Evolutionary conservation across 2,888 invertebrate species (phyloP).

Genomic region (Tolmerus cingulatus): DNA sequence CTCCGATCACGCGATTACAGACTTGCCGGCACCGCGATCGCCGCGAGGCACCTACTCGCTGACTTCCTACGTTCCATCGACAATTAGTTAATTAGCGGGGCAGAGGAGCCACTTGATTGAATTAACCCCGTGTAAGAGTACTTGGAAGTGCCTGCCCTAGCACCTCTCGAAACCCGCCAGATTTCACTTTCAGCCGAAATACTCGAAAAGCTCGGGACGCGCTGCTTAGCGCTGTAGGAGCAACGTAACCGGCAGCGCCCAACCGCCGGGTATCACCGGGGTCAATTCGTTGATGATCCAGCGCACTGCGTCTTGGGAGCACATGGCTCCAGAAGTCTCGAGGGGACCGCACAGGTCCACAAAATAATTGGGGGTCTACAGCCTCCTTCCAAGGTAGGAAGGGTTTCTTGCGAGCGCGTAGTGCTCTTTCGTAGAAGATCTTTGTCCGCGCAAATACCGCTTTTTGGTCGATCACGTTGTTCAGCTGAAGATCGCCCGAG

Average conservation of each 20-base stretch:
- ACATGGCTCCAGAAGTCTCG: neutral
- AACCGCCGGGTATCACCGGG: neutral
- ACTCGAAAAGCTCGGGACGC: neutral
- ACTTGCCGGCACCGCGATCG: neutral
- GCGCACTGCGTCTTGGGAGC: neutral
- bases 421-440: neutral
- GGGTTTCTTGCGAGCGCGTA: neutral
- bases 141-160: neutral
- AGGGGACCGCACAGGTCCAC: neutral
- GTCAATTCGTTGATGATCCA: constrained; percentile 22
- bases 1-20: neutral
- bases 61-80: neutral
- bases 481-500: neutral
- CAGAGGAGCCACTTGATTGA: neutral
- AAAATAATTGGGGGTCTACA: neutral
- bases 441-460: neutral
- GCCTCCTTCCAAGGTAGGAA: neutral
- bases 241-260: neutral
- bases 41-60: neutral
- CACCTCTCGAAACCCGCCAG: neutral
- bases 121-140: neutral
- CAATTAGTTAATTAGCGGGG: neutral
- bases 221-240: neutral
- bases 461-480: neutral
- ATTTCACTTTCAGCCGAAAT: neutral